Evolutionary conservation across 2,888 invertebrate genomes (phyloP), one percentile per base, ranked within the genome.

Genomic region (Pemphredon lugubris): DNA sequence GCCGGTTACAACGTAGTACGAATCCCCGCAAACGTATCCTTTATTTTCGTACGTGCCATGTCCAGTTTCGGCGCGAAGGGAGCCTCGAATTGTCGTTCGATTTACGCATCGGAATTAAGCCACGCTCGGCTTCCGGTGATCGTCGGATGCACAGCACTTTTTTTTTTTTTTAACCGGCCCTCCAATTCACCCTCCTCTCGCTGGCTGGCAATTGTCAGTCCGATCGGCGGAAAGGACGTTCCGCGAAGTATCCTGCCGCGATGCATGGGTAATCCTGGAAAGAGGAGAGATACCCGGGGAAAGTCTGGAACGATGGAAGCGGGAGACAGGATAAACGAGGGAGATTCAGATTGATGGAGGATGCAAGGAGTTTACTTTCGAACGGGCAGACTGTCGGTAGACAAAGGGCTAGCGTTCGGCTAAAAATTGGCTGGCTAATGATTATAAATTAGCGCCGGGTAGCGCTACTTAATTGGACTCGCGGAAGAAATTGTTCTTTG

Each of bases 101-200:
- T 82, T 81, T 79, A 79, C 79, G 76, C 78, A 81, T 72, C 73
- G 69, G 72, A 78, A 79, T 82, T 81, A 81, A 81, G 73, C 75
- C 60, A 73, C 67, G 78, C 73, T 70, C 61, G 72, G 73, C 42
- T 65, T 65, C 64, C 66, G 67, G 58, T 48, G 68, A 69, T 75
- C 58, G 77, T 72, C 53, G 57, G 32, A 42, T 42, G 58, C 64
- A 61, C 50, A 42, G 45, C 59, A 50, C 66, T 75, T 77, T 76
- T 76, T 77, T 26, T 26, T 26, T 26, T 75, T 77, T 74, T 77
- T 76, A 57, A 66, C 63, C 66, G 64, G 23, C 58, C 45, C 44
- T 57, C 42, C 58, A 53, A 65, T 58, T 57, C 75, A 42, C 30
- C 32, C 48, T 61, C 14, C n/a, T n/a, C n/a, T n/a, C 39, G n/a